Evolutionary conservation across 2,797 vertebrate genomes (phyloP), one percentile per base, ranked within the genome.

Genomic region (Lepus oiostolus): DNA sequence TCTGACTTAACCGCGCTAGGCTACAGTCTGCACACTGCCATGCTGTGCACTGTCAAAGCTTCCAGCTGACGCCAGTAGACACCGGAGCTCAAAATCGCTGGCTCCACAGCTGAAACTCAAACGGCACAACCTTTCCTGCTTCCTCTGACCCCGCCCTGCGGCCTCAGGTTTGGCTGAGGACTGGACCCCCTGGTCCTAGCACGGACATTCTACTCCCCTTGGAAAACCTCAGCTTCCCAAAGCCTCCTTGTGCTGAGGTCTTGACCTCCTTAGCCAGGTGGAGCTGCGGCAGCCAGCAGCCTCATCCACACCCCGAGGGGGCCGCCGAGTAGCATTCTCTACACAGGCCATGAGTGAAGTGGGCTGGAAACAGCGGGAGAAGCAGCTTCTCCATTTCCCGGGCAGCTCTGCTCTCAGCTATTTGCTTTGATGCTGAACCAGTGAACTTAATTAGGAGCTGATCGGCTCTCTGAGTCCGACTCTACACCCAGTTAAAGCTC

Each of bases 401-500:
- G 71, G 70, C 30, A 93, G 77, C 35, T 90, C 79, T 77, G 14
- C 7, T 87, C 16, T 90, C 42, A 81, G 50, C 91, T 80, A 85
- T 70, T 96, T 95, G 85, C 74, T 79, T 68, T 91, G 52, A 65
- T 75, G 92, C 79, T 89, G 86, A 94, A 84, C 94, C 62, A 86
- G n/a, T 50, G 47, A 93, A 90, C 22, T 95, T 96, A 93, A 93
- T 91, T 93, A 94, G 81, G 30, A 96, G 81, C 71, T 79, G 91
- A 96, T 54, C 80, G 10, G 60, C 22, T 93, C 81, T 90, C 94
- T 90, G 7, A 47, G 42, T 47, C 42, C 7, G 42, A 47, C 42
- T 81, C 80, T n/a, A 67, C 77, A 88, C 19, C n/a, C 70, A 87
- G 85, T 94, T 96, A 94, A 96, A 72, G 77, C 74, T 65, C 74